Evolutionary conservation across 2,797 vertebrate species (phyloP), one percentile per base, ranked within the genome.

Genomic region (Sylvilagus floridanus): DNA sequence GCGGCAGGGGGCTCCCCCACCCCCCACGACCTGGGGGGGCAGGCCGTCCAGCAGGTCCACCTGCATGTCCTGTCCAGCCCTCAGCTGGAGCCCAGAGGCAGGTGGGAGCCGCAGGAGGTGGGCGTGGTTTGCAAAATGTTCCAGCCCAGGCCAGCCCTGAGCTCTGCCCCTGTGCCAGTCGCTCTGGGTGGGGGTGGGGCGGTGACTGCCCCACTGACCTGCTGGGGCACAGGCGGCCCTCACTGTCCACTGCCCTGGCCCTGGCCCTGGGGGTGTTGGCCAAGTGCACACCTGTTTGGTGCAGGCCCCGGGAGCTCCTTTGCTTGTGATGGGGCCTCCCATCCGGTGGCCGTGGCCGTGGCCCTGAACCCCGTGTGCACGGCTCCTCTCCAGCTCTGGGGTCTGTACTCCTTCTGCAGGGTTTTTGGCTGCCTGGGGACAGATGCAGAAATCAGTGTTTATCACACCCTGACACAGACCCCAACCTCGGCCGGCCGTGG

Each of bases 341-440:
- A 42, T 42, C 42, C 42, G 7, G 42, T 42, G 42, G 42, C 42
- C 8, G 42, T 9, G 42, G 42, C 42, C 42, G 42, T 42, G 42
- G 42, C 42, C 42, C 1, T 42, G 42, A 8, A 42, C 42, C 42
- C 42, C 42, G 42, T 42, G 42, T 42, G 42, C 8, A 1, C 69
- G 91, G 93, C 68, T 72, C 88, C 66, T 81, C 78, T 98, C 96
- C 89, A 93, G 14, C 93, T 96, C 95, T 95, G 97, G 97, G 96
- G 84, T 62, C 82, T 96, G 42, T 71, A 91, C 91, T 96, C 68
- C 90, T 97, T 71, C 81, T 77, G 88, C 94, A 97, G 82, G 97
- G 97, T 96, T 96, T 97, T 96, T 91, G 92, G 57, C 11, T 83
- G 57, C 81, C 85, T 97, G 73, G 1, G 89, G 96, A 68, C 85